phyloP scores from a whole-genome alignment of 1,140 invertebrate species.

The Marisa cornuarietis region DNA sequence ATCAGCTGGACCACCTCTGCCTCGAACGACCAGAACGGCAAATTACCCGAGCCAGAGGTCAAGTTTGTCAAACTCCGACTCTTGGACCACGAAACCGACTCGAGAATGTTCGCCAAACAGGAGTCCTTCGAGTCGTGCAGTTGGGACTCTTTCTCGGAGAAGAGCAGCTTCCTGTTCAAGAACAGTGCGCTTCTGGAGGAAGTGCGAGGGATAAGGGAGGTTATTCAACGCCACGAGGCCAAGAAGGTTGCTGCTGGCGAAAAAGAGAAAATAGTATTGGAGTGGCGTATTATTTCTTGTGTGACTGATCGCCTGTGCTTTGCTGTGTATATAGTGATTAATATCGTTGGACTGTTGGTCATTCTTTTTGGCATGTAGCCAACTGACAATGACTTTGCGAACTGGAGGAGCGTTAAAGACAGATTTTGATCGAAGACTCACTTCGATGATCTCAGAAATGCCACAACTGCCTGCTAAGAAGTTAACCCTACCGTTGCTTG shows the following conservation, averaged over 20 bases:
- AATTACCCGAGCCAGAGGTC: conserved; percentile 27
- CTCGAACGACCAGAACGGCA: conserved; percentile 4
- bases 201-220: conserved; percentile 48
- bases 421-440: too few species aligned
- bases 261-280: conserved; percentile 46
- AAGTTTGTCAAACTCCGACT: conserved; percentile 46
- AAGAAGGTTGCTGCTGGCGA: conserved; percentile 40
- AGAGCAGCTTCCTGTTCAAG: background rate
- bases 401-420: too few species aligned
- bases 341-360: conserved; percentile 53
- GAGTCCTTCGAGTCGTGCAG: conserved; percentile 13
- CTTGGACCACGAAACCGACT: conserved; percentile 39
- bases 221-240: conserved; percentile 43
- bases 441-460: too few species aligned
- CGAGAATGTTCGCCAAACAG: conserved; percentile 17
- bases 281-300: conserved; percentile 64
- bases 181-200: conserved; percentile 40
- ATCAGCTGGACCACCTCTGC: conserved; percentile 5
- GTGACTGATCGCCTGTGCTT: conserved; percentile 65
- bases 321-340: conserved; percentile 61
- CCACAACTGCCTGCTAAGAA: too few species aligned
- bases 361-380: conserved; percentile 49
- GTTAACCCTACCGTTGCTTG: too few species aligned
- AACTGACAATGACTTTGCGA: too few species aligned
- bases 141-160: background rate